Conservation (phyloP, 2,113 vertebrate genomes). For the Orycteropus afer region DNA sequence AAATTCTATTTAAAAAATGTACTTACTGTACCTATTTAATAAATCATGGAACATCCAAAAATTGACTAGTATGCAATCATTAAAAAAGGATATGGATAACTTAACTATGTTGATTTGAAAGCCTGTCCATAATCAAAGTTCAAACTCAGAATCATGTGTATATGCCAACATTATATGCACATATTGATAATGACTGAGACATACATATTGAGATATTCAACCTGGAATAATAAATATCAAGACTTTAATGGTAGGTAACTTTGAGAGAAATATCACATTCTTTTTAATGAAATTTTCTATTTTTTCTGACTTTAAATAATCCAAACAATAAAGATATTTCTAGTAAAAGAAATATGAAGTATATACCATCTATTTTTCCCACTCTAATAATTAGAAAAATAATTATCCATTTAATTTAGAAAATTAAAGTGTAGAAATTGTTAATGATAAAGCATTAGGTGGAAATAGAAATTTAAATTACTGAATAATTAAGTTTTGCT, state of each 20-base stretch:
- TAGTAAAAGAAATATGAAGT: neutral
- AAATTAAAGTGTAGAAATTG: neutral
- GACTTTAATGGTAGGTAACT: neutral
- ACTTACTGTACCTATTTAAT: slow-evolving; percentile 46
- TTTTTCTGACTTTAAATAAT: slow-evolving; percentile 16
- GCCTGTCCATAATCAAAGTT: slow-evolving; percentile 8
- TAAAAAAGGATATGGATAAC: slow-evolving; percentile 45
- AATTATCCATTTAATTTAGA: neutral
- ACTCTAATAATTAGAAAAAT: slow-evolving; percentile 12
- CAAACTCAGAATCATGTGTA: neutral
- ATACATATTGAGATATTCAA: neutral
- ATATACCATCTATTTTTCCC: neutral
- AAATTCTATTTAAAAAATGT: slow-evolving; percentile 38
- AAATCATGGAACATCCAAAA: slow-evolving; percentile 54
- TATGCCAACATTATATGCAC: neutral
- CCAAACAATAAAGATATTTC: neutral
- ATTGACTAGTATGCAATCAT: slow-evolving; percentile 17
- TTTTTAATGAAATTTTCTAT: neutral
- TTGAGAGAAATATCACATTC: neutral
- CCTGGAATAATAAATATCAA: neutral
- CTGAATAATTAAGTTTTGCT: neutral
- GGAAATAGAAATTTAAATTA: neutral
- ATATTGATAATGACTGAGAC: neutral
- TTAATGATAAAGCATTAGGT: neutral
- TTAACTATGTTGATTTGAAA: neutral